Evolutionary conservation across 2,888 invertebrate species (phyloP), one percentile per base, ranked within the genome.

Genomic region (Allygus modestus): DNA sequence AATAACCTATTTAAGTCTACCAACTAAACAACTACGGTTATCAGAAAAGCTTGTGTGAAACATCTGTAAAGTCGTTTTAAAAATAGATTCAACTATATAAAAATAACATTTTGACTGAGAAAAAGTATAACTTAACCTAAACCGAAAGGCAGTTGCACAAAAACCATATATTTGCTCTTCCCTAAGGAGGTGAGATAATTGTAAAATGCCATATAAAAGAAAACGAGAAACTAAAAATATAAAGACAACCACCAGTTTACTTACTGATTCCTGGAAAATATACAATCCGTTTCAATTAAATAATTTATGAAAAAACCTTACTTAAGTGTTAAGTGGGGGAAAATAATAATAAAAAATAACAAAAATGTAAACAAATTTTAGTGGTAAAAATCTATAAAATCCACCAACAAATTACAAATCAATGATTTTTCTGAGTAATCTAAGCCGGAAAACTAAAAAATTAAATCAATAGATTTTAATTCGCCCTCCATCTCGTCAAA

Each of bases 1-100:
- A 71, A 71, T 71, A 71, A 41, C 41, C 71, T 71, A 37, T 41
- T 23, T 41, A 20, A 69, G n/a, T n/a, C 33, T 69, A 71, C 71
- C 26, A 77, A 12, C 75, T 46, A 77, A 26, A n/a, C 2, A 31
- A 43, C 23, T 43, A 28, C 28, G 15, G 9, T 46, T 33, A n/a
- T 4, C 1, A 20, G 23, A 46, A n/a, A 77, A 46, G 41, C 28
- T n/a, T 46, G n/a, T 17, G n/a, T 41, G 17, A 41, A 71, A 33
- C 15, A 46, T 23, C 33, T 77, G 46, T 17, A 77, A 77, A 46
- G 51, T 15, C 1, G 15, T 46, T 46, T n/a, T 28, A 17, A 37
- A 41, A 41, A 71, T 41, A 41, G 37, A 37, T 41, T 37, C 41
- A 69, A 23, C 20, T 7, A 7, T 33, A 69, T 4, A 33, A 69